Evolutionary conservation across 2,797 vertebrate genomes (phyloP), one percentile per base, ranked within the genome.

Genomic region (Acipenser ruthenus): DNA sequence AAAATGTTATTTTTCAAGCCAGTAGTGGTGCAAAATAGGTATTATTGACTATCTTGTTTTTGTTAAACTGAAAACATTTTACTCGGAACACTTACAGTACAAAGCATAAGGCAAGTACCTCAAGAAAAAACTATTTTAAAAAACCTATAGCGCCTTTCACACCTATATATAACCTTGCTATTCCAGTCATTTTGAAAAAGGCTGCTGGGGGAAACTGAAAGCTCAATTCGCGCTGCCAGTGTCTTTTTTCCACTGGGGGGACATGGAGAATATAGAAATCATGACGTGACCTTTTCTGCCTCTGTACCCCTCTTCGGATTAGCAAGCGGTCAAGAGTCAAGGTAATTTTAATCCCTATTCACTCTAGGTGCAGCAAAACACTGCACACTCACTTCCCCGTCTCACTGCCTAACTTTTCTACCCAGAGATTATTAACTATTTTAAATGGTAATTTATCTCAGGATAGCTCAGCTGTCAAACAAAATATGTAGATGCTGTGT

Each of bases 401-500:
- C 79, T 68, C 76, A 66, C 69, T 73, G 80, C 82, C 81, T 88
- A 88, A 87, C 83, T 82, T 37, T 62, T 37, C 18, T 37, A 84
- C 83, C 81, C 79, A 81, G 73, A 87, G 83, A 88, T 79, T 75
- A 74, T 75, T 75, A 79, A 85, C 80, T 87, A 83, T 88, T 90
- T 88, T 88, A 90, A 89, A 89, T 86, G 85, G 83, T 88, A 89
- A 89, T 90, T 89, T 88, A 75, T 71, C 79, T 72, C 69, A 70
- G 67, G 69, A 64, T 69, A 70, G 70, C 62, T 55, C 48, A 53
- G 61, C 61, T 68, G 50, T 64, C 67, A 69, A 60, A 78, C 71
- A 73, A 77, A 68, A 77, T 87, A 87, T 84, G 89, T 87, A 87
- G 91, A 92, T 91, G 87, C 77, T 74, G 81, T 88, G 88, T 88